A percentile compares a stretch with the other conserved stretches of the same genome.
These are phyloP conservation scores for Morone chrysops DNA, from an alignment of 2,113 vertebrate species.

Conservation along the genomic window DNA sequence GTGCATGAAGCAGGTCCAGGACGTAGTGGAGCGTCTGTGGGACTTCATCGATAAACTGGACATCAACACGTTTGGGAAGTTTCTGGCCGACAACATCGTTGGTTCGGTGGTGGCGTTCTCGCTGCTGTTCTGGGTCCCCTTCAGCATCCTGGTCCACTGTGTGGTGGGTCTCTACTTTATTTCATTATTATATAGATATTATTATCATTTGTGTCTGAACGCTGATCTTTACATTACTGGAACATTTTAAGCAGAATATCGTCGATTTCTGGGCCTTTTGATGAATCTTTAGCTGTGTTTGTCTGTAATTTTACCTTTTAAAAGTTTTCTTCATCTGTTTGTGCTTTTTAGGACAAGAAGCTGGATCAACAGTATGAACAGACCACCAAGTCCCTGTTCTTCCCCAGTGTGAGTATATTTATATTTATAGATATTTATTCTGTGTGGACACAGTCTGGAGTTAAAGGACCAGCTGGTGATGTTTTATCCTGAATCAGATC, in stretches of 20 bases:
- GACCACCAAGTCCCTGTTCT: slow-evolving; percentile 90
- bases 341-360: slow-evolving; percentile 90
- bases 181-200: neutral
- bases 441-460: no score
- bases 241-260: no score
- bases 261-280: no score
- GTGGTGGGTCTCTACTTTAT: slow-evolving; percentile 86
- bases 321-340: neutral
- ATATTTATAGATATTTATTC: neutral
- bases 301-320: no score
- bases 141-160: slow-evolving; percentile 97
- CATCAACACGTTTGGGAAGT: slow-evolving; percentile 96
- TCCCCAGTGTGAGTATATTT: slow-evolving; percentile 91
- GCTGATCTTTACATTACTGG: no score
- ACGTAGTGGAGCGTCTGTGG: slow-evolving; percentile 97
- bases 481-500: no score
- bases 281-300: no score
- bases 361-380: slow-evolving; percentile 93
- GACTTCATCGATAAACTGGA: slow-evolving; percentile 97
- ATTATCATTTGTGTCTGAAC: no score
- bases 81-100: slow-evolving; percentile 96
- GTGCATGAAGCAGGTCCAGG: slow-evolving; percentile 97
- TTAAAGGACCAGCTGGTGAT: no score
- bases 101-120: slow-evolving; percentile 97
- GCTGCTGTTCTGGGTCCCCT: slow-evolving; percentile 94